Evolutionary conservation across 2,888 invertebrate species (phyloP), one percentile per base, ranked within the genome.

Genomic region (Isoperla grammatica): DNA sequence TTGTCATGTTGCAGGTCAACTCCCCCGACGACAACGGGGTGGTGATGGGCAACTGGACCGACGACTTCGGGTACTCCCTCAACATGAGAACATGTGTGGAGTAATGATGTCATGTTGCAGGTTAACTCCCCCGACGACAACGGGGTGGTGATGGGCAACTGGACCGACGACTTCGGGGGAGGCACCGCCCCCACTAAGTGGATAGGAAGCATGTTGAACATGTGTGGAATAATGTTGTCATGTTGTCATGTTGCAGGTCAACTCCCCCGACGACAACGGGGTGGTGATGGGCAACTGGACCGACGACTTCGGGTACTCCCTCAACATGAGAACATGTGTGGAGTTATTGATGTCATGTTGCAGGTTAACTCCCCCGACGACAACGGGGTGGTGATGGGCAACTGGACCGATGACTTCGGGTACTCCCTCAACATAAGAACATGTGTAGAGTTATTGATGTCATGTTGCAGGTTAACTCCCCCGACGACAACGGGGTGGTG

Each of bases 171-270:
- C 68, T 93, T 90, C 72, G 82, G 83, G 1, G 94, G 89, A 1
- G 95, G 95, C 12, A 86, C 85, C 0, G 82, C 91, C 15, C 95
- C 96, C 0, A 86, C 91, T 0, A 87, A 90, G 69, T 97, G 96
- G 96, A 78, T 90, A 19, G 95, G 95, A 0, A 94, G 93, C 37
- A 81, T 87, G 65, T 84, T 86, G 64, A 95, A 96, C 64, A 73
- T 96, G 12, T n/a, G n/a, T n/a, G n/a, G n/a, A n/a, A n/a, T n/a
- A n/a, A n/a, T n/a, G n/a, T n/a, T n/a, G n/a, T n/a, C n/a, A n/a
- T n/a, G n/a, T n/a, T 46, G 15, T 17, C 19, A 17, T 8, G 15
- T 45, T 57, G 2, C 63, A 79, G 79, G 76, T 79, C 0, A 92
- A 93, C 69, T 89, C 88, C 0, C 86, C 88, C 29, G 93, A 94